phyloP scores from a whole-genome alignment of 2,113 vertebrate species.

The Misgurnus anguillicaudatus region DNA sequence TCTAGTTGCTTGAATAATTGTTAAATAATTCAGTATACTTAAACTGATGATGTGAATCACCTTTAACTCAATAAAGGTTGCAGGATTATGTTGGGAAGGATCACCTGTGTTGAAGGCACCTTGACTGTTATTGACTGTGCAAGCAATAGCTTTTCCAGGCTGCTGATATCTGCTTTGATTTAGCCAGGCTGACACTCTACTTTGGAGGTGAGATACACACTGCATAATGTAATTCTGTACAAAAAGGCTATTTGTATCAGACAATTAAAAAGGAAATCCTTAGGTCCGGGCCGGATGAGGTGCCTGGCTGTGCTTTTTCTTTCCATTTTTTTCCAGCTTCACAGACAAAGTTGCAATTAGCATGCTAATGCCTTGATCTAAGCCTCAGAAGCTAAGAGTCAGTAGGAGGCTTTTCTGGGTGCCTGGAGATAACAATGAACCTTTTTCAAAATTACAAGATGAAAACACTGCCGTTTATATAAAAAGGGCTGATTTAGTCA shows the following conservation, averaged over 20 bases:
- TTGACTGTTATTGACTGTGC: conserved; percentile 47
- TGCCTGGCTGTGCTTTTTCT: conserved; percentile 8
- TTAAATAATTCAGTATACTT: no score
- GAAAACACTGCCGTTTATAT: conserved; percentile 61
- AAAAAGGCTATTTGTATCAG: conserved; percentile 53
- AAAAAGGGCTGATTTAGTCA: conserved; percentile 61
- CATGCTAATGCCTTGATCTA: conserved; percentile 66
- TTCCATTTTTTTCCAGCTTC: conserved; percentile 44
- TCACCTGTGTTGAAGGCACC: conserved; percentile 45
- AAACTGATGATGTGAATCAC: neutral
- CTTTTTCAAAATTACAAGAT: conserved; percentile 63
- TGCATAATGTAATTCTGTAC: conserved; percentile 57
- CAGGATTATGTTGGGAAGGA: neutral
- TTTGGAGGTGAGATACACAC: conserved; percentile 37
- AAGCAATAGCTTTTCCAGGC: conserved; percentile 56
- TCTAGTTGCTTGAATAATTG: no score
- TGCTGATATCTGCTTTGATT: conserved; percentile 51
- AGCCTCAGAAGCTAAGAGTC: conserved; percentile 64
- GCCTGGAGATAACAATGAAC: conserved; percentile 72
- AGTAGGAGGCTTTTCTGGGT: conserved; percentile 63
- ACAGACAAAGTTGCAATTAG: conserved; percentile 66
- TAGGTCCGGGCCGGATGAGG: conserved; percentile 53
- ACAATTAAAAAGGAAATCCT: conserved; percentile 45
- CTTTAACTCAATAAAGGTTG: neutral
- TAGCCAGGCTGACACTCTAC: conserved; percentile 23